phyloP scores from a whole-genome alignment of 2,888 invertebrate species.

The Troides helena region DNA sequence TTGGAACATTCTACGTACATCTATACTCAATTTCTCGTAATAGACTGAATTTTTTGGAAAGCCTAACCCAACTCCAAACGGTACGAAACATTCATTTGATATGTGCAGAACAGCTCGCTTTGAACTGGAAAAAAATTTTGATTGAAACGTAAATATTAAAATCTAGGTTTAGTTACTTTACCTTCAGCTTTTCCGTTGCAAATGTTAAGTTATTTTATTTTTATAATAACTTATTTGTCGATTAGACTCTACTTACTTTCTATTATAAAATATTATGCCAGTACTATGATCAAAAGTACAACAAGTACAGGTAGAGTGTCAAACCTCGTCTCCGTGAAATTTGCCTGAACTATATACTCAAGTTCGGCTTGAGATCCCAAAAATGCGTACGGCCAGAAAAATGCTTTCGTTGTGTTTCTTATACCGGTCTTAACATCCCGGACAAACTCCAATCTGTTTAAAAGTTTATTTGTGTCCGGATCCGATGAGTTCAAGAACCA shows the following conservation, averaged over 20 bases:
- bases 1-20: conserved; percentile 82
- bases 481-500: conserved; percentile 88
- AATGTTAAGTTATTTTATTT: no score
- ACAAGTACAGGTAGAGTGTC: neutral
- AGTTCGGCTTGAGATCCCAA: conserved; percentile 86
- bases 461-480: conserved; percentile 79
- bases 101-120: conserved; percentile 85
- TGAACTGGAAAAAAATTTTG: conserved; percentile 53
- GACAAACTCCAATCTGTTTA: conserved; percentile 85
- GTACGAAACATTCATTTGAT: conserved; percentile 86
- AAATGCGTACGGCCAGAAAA: conserved; percentile 89
- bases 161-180: neutral
- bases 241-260: no score
- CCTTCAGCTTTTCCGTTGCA: neutral
- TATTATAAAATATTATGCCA: no score
- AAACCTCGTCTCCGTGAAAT: conserved; percentile 80
- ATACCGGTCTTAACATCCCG: conserved; percentile 84
- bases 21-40: conserved; percentile 80
- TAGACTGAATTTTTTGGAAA: conserved; percentile 84
- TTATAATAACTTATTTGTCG: no score
- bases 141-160: neutral
- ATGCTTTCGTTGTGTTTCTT: conserved; percentile 86
- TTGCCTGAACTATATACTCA: conserved; percentile 86
- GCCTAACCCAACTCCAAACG: conserved; percentile 84
- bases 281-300: no score